These are phyloP conservation scores for Synanthedon tipuliformis DNA, from an alignment of 2,888 invertebrate species.

Conservation along the genomic window DNA sequence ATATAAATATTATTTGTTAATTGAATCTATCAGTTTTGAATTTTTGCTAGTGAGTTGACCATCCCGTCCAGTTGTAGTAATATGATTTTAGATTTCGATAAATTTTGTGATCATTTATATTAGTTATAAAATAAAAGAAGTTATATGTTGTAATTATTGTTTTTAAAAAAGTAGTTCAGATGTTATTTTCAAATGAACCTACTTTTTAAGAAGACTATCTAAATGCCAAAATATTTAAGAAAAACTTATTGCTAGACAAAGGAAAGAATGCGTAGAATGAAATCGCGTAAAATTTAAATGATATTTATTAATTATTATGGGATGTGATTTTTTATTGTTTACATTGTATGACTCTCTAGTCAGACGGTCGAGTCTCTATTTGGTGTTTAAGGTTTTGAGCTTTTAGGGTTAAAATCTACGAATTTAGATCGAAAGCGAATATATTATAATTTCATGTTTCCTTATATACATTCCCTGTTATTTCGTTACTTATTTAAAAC, in stretches of 20 bases:
- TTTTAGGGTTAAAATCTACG: constrained; percentile 51
- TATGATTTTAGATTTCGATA: constrained; percentile 33
- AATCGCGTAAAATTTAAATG: background rate
- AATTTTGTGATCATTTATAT: constrained; percentile 18
- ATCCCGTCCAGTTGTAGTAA: constrained; percentile 57
- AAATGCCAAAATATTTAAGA: constrained; percentile 27
- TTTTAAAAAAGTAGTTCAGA: constrained; percentile 37
- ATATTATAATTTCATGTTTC: background rate
- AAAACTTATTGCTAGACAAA: constrained; percentile 18
- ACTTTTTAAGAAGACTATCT: constrained; percentile 16
- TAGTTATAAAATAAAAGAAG: constrained; percentile 8
- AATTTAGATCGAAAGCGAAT: constrained; percentile 21
- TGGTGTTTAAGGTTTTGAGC: constrained; percentile 50
- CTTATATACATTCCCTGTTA: background rate
- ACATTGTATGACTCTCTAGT: constrained; percentile 21
- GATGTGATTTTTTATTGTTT: constrained; percentile 7
- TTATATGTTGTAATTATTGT: constrained; percentile 25
- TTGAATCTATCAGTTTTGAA: constrained; percentile 22
- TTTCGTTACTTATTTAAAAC: background rate
- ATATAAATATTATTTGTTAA: constrained; percentile 16
- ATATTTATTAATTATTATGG: too few species aligned
- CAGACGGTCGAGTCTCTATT: constrained; percentile 21
- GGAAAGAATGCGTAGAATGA: constrained; percentile 8
- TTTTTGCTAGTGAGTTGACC: constrained; percentile 50
- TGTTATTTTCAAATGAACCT: constrained; percentile 12